Conservation (phyloP, 2,888 invertebrate genomes). For the Osmoderma eremita region DNA sequence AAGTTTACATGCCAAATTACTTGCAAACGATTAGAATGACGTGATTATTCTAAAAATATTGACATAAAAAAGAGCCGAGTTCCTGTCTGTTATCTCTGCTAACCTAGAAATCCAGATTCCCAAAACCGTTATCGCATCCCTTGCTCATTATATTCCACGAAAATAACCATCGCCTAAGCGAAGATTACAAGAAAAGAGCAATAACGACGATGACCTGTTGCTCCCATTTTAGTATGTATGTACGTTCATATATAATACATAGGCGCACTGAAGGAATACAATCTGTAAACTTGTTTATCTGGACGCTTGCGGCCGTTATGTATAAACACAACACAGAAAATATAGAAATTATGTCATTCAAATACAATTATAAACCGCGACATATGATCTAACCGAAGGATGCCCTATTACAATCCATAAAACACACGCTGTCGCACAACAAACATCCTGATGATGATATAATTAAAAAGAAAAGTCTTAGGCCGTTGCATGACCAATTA, state of each 20-base stretch:
- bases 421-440: slow-evolving; percentile 19
- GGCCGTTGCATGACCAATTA: slow-evolving; percentile 30
- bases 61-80: slow-evolving; percentile 14
- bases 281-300: slow-evolving; percentile 41
- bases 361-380: slow-evolving; percentile 34
- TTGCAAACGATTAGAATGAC: slow-evolving; percentile 8
- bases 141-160: slow-evolving; percentile 28
- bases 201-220: slow-evolving; percentile 33
- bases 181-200: slow-evolving; percentile 28
- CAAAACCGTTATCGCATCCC: slow-evolving; percentile 39
- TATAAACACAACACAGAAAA: slow-evolving; percentile 39
- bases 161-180: slow-evolving; percentile 32
- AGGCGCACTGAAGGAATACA: slow-evolving; percentile 10
- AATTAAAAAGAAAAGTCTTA: slow-evolving; percentile 25
- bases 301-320: slow-evolving; percentile 36
- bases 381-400: slow-evolving; percentile 27
- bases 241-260: too few species aligned
- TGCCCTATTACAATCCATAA: slow-evolving; percentile 31
- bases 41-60: slow-evolving; percentile 26
- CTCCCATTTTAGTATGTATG: slow-evolving; percentile 26
- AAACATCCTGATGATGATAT: slow-evolving; percentile 20
- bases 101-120: slow-evolving; percentile 41
- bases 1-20: neutral
- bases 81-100: slow-evolving; percentile 36
- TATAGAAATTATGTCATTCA: slow-evolving; percentile 40